Evolutionary conservation across 2,888 invertebrate genomes (phyloP).

Genomic region (Tetrapedia diversipes): DNA sequence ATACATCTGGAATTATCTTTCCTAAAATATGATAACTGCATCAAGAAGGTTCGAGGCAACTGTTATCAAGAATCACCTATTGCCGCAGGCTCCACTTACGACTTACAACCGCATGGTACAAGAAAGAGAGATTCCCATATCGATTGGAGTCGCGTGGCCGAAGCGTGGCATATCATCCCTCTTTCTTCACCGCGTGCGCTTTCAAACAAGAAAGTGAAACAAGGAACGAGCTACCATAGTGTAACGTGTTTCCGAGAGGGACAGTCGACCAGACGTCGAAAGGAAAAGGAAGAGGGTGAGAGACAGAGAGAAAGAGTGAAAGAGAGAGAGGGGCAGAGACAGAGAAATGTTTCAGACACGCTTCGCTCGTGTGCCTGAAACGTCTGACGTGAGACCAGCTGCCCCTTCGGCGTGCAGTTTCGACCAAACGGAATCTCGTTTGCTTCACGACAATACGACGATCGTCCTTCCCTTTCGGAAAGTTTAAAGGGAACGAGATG

Average conservation of each 20-base stretch:
- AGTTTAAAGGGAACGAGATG: conserved; percentile 67
- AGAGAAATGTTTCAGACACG: conserved; percentile 60
- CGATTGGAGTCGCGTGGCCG: conserved; percentile 77
- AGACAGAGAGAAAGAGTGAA: conserved; percentile 11
- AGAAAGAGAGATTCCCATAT: conserved; percentile 58
- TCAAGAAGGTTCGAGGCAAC: conserved; percentile 43
- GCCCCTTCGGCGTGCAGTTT: conserved; percentile 70
- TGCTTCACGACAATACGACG: conserved; percentile 67
- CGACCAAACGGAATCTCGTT: conserved; percentile 70
- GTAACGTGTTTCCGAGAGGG: conserved; percentile 27
- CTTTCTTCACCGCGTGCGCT: conserved; percentile 53
- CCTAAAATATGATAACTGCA: no score
- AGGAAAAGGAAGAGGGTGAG: conserved; percentile 16
- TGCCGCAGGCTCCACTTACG: conserved; percentile 57
- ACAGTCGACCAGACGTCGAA: conserved; percentile 27
- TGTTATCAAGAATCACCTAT: conserved; percentile 58
- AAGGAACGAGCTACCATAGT: conserved; percentile 25
- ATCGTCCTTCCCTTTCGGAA: conserved; percentile 51
- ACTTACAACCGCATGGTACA: conserved; percentile 50
- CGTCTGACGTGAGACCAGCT: conserved; percentile 70
- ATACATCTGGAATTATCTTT: no score
- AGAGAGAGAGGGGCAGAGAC: conserved; percentile 36
- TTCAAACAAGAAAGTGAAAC: conserved; percentile 41
- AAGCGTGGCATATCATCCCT: conserved; percentile 73
- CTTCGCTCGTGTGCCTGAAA: conserved; percentile 67